A percentile compares a stretch with the other conserved stretches of the same genome.
Conservation (phyloP, 2,113 vertebrate genomes). For the Melanerpes formicivorus region DNA sequence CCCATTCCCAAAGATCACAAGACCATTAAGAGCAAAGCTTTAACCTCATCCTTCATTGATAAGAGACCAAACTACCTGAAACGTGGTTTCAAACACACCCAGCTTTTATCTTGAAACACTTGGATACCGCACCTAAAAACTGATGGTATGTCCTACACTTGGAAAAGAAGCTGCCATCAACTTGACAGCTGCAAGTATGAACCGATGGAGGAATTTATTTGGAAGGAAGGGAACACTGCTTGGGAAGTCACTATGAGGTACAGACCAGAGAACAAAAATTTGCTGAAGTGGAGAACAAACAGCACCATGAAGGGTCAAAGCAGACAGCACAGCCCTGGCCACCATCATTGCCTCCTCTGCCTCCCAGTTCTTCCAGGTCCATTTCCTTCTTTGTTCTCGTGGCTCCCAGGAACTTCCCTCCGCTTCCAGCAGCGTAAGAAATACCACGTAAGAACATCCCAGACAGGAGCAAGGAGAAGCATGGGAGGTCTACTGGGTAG, state of each 20-base stretch:
- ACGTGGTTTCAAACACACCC: neutral
- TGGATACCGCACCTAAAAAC: neutral
- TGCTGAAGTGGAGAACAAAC: neutral
- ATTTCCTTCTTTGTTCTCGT: no score
- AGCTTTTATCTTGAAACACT: neutral
- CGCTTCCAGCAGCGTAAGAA: neutral
- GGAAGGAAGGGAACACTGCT: neutral
- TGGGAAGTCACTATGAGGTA: no score
- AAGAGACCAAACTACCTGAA: neutral
- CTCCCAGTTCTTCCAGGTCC: neutral
- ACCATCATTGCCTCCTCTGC: neutral
- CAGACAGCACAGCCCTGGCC: neutral
- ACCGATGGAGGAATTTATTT: neutral
- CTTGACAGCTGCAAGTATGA: rapidly evolving
- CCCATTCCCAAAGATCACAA: slow-evolving; percentile 18
- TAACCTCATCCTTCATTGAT: slow-evolving; percentile 23
- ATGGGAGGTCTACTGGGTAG: neutral
- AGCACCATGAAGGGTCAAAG: neutral
- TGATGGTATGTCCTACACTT: neutral
- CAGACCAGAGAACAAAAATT: neutral
- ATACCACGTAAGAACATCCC: rapidly evolving
- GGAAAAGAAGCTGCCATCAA: neutral
- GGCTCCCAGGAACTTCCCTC: neutral
- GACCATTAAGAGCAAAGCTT: slow-evolving; percentile 8
- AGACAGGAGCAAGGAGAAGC: neutral